These are phyloP conservation scores for Pheosia tremula DNA, from an alignment of 2,888 invertebrate genomes.

Conservation along the genomic window DNA sequence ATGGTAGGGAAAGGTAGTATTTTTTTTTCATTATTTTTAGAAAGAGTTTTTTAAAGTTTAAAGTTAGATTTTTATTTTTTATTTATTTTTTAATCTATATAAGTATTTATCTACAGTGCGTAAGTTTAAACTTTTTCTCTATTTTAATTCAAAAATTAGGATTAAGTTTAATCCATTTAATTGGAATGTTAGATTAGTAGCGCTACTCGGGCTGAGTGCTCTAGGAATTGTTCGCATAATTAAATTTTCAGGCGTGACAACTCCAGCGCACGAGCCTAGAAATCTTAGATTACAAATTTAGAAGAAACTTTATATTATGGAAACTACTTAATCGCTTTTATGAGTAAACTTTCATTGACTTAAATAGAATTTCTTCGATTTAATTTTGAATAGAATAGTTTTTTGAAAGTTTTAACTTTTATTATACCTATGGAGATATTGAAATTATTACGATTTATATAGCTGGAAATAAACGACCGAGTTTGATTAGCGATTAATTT, in stretches of 20 bases:
- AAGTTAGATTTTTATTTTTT: conserved; percentile 64
- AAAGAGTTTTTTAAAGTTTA: conserved; percentile 55
- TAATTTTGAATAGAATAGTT: conserved; percentile 67
- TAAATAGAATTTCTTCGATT: conserved; percentile 66
- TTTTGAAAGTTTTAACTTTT: conserved; percentile 36
- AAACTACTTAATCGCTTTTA: conserved; percentile 75
- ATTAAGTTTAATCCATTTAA: conserved; percentile 68
- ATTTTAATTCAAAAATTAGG: conserved; percentile 73
- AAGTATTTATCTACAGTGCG: conserved; percentile 82
- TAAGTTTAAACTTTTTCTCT: conserved; percentile 72
- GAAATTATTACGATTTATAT: conserved; percentile 29
- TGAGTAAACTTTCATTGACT: conserved; percentile 67
- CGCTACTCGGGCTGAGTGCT: conserved; percentile 58
- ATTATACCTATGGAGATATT: conserved; percentile 26
- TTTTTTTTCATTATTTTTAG: conserved; percentile 46
- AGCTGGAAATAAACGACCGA: conserved; percentile 41
- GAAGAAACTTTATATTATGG: conserved; percentile 72
- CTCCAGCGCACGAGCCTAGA: conserved; percentile 49
- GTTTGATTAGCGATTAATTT: conserved; percentile 45
- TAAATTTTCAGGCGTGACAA: conserved; percentile 40
- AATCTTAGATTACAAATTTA: conserved; percentile 78
- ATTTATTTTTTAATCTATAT: conserved; percentile 68
- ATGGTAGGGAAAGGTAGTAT: conserved; percentile 73
- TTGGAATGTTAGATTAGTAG: conserved; percentile 76
- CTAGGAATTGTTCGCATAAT: conserved; percentile 43